phyloP scores from a whole-genome alignment of 2,113 vertebrate species.

The Emberiza fucata region DNA sequence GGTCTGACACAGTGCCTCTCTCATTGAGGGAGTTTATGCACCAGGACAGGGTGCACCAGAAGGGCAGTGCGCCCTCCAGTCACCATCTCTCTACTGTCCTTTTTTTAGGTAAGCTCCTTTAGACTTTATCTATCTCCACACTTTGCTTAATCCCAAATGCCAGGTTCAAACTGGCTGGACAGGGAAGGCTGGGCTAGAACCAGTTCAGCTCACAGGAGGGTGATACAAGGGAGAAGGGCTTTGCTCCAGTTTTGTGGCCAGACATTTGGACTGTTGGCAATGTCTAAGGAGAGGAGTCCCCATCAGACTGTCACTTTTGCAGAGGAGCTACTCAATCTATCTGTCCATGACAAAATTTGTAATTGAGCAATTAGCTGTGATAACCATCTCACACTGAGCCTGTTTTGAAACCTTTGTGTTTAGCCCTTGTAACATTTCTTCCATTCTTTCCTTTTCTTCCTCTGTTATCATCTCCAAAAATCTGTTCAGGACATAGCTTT shows the following conservation, averaged over 20 bases:
- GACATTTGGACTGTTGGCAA: neutral
- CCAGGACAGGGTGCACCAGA: rapidly evolving
- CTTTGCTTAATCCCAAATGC: neutral
- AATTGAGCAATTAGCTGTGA: neutral
- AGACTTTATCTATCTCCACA: neutral
- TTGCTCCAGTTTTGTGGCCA: neutral
- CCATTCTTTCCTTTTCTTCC: neutral
- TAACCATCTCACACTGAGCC: neutral
- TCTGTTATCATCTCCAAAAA: neutral
- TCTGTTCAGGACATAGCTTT: neutral
- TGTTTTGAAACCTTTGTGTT: neutral
- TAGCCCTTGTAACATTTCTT: neutral
- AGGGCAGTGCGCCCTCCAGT: neutral
- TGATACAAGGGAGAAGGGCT: neutral
- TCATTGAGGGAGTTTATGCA: neutral
- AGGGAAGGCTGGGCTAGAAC: neutral
- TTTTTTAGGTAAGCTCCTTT: neutral
- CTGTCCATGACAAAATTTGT: neutral
- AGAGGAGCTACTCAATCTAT: neutral
- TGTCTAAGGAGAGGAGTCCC: neutral
- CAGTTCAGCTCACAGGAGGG: neutral
- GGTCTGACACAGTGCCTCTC: neutral
- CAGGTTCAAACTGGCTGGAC: neutral
- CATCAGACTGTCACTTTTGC: neutral
- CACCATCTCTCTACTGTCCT: neutral